A percentile compares a stretch with the other conserved stretches of the same genome.
Conservation (phyloP, 2,797 vertebrate species). For the Melanotaenia parkinsoni region DNA sequence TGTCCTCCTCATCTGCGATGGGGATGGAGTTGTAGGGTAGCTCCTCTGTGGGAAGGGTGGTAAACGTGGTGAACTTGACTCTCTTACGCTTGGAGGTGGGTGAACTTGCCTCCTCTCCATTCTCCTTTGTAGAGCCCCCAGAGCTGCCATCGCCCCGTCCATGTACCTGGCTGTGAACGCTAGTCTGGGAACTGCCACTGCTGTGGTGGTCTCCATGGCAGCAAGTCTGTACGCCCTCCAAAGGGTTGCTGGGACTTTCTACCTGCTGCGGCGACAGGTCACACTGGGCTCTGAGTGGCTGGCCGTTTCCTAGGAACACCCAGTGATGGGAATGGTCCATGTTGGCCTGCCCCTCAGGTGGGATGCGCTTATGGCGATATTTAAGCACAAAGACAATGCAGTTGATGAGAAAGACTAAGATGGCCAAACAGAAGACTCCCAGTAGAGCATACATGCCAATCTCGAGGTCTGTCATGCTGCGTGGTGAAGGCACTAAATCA, state of each 20-base stretch:
- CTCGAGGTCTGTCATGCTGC: slow-evolving; percentile 95
- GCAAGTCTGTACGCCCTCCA: slow-evolving; percentile 92
- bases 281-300: slow-evolving; percentile 90
- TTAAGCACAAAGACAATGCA: slow-evolving; percentile 98
- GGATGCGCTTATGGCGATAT: slow-evolving; percentile 96
- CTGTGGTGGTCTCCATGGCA: slow-evolving; percentile 96
- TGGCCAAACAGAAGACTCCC: slow-evolving; percentile 97
- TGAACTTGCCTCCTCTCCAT: slow-evolving; percentile 92
- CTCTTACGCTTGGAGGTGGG: slow-evolving; percentile 98
- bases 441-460: slow-evolving; percentile 98
- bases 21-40: slow-evolving; percentile 97
- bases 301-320: slow-evolving; percentile 97
- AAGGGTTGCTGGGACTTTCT: slow-evolving; percentile 87
- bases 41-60: slow-evolving; percentile 93
- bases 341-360: slow-evolving; percentile 97
- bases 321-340: slow-evolving; percentile 99
- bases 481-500: slow-evolving; percentile 89
- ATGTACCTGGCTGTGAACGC: slow-evolving; percentile 96
- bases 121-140: slow-evolving; percentile 91
- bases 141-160: slow-evolving; percentile 96
- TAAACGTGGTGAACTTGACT: slow-evolving; percentile 98
- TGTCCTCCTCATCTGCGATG: slow-evolving; percentile 94
- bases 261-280: slow-evolving; percentile 91
- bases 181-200: slow-evolving; percentile 97
- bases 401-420: slow-evolving; percentile 98